phyloP scores from a whole-genome alignment of 2,113 vertebrate genomes.

The Verasper variegatus region DNA sequence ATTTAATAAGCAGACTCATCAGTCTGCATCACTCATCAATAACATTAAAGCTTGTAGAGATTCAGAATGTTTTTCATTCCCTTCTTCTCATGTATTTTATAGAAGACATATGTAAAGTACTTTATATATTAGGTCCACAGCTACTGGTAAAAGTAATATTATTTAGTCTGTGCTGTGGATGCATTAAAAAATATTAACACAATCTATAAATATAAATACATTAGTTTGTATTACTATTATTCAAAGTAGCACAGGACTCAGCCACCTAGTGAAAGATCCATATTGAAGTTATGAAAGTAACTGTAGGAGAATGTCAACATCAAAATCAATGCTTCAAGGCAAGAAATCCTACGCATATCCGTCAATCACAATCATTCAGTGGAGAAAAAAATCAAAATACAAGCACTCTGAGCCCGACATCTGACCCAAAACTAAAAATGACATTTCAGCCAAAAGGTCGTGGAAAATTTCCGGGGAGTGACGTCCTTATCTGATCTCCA shows the following conservation, averaged over 20 bases:
- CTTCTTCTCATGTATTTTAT: not conserved
- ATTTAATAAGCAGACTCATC: not conserved
- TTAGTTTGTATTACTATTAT: conserved; percentile 4
- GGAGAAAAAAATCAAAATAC: not conserved
- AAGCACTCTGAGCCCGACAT: conserved; percentile 21
- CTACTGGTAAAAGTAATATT: conserved; percentile 3
- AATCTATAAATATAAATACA: conserved; percentile 10
- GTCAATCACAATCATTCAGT: not conserved
- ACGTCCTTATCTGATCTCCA: conserved; percentile 18
- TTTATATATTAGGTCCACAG: conserved; percentile 8
- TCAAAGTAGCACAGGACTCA: conserved; percentile 17
- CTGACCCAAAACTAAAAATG: conserved; percentile 58
- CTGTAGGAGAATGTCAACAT: not conserved
- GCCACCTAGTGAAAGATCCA: conserved; percentile 2
- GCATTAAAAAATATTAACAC: not conserved
- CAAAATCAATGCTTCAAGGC: not conserved
- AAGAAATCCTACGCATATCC: conserved; percentile 2
- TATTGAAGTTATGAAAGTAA: not conserved
- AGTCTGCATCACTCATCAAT: too few species aligned
- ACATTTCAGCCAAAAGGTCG: conserved; percentile 63
- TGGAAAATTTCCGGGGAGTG: conserved; percentile 29
- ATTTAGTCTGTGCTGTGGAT: conserved; percentile 1
- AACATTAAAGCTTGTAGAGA: not conserved
- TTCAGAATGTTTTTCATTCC: not conserved
- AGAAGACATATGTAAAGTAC: not conserved